Evolutionary conservation across 2,113 vertebrate species (phyloP), one percentile per base, ranked within the genome.

Genomic region (Prunella fulvescens): DNA sequence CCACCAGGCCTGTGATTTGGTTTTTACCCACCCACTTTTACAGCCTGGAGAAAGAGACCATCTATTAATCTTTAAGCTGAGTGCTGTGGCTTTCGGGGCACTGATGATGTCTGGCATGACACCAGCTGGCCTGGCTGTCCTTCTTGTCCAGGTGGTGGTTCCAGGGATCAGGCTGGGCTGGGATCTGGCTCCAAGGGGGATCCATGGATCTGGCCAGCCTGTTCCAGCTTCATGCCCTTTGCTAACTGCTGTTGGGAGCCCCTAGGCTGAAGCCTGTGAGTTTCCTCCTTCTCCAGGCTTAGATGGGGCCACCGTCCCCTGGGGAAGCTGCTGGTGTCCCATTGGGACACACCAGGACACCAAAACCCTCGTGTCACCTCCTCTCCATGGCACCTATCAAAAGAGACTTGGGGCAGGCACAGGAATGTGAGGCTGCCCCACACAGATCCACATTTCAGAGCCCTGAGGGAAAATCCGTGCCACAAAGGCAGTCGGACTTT

Each of bases 51-150:
- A 33, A n/a, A 61, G 42, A 69, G 26, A 88, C 12, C 4, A 0
- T 33, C 65, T 53, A 48, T 96, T 96, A 95, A 95, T 93, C 47
- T 86, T 96, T 93, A 89, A 94, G 62, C 88, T 15, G 31, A 64
- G 28, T 13, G 35, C 54, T 72, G 74, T 4, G 48, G 5, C 51
- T 47, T 82, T 72, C 8, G 1, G 6, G 15, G n/a, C 51, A 40
- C 74, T 1, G 8, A 3, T 29, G 80, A 58, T 56, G 54, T 67
- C 84, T 61, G 50, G 24, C 0, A 1, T 70, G 50, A 54, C 44
- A 50, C 15, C 50, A 37, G 24, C 50, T 64, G 10, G 2, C 47
- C 57, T 61, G 64, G 64, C 29, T 54, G 29, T 50, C 37, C 28
- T 64, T 31, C 48, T 56, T 2, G 0, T 7, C 8, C 56, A 26